Conservation (phyloP, 2,797 vertebrate species). For the Chromobotia macracanthus region DNA sequence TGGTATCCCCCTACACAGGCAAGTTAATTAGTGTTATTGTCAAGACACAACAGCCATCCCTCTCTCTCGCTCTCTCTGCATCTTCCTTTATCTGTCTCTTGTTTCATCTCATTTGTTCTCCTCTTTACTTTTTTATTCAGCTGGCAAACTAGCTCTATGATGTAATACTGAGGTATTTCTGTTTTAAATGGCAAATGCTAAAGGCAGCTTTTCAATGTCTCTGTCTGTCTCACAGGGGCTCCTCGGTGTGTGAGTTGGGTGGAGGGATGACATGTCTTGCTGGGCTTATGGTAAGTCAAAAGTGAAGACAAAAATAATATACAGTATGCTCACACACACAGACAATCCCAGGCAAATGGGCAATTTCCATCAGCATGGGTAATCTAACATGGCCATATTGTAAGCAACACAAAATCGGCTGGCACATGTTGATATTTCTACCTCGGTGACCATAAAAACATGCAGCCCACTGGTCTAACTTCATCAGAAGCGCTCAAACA, state of each 20-base stretch:
- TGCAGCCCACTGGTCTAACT: slow-evolving; percentile 38
- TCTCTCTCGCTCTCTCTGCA: slow-evolving; percentile 59
- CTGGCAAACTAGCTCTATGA: slow-evolving; percentile 70
- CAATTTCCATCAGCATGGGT: slow-evolving; percentile 58
- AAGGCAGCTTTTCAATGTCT: slow-evolving; percentile 25
- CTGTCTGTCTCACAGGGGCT: slow-evolving; percentile 85
- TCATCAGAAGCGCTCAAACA: slow-evolving; percentile 44
- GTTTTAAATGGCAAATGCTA: background rate
- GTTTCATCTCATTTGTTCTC: slow-evolving; percentile 66
- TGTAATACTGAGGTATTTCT: slow-evolving; percentile 1
- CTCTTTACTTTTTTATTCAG: slow-evolving; percentile 71
- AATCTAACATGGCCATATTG: slow-evolving; percentile 58
- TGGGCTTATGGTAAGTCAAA: slow-evolving; percentile 96
- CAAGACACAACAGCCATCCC: slow-evolving; percentile 48
- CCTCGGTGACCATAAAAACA: slow-evolving; percentile 43
- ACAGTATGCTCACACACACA: slow-evolving; percentile 46
- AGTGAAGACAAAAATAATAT: slow-evolving; percentile 26
- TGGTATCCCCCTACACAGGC: slow-evolving; percentile 65
- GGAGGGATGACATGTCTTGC: slow-evolving; percentile 99
- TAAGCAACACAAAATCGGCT: slow-evolving; percentile 53
- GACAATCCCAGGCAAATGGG: slow-evolving; percentile 52
- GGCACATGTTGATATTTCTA: slow-evolving; percentile 52
- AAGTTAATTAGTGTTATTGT: slow-evolving; percentile 63
- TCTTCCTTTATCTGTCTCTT: slow-evolving; percentile 73
- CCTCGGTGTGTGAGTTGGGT: slow-evolving; percentile 97